Conservation (phyloP, 2,888 invertebrate genomes). For the Liopterus haemorrhoidalis region DNA sequence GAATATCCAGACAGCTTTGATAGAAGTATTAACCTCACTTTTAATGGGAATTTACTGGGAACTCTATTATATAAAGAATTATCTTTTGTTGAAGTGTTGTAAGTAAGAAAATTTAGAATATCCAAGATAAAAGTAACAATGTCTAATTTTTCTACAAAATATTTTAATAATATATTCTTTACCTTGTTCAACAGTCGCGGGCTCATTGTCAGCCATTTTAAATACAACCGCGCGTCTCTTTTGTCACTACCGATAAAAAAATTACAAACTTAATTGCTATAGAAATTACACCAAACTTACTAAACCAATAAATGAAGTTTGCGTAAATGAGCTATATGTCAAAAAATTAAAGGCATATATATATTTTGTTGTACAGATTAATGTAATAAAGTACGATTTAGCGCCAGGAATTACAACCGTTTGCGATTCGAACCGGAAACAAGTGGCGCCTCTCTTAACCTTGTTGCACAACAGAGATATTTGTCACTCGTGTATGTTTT, state of each 20-base stretch:
- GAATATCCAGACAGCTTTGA: too few species aligned
- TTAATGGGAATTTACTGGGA: too few species aligned
- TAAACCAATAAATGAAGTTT: conserved; percentile 1
- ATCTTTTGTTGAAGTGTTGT: too few species aligned
- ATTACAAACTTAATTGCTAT: not conserved
- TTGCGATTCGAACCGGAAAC: conserved; percentile 2
- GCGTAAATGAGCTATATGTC: not conserved
- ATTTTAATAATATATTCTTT: too few species aligned
- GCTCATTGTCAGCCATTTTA: conserved; percentile 63
- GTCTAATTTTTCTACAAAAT: too few species aligned
- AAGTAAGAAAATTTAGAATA: too few species aligned
- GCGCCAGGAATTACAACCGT: not conserved
- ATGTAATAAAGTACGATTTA: not conserved
- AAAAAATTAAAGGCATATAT: too few species aligned
- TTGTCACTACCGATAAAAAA: conserved; percentile 1
- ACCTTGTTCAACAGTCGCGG: conserved; percentile 59
- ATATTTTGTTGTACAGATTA: not conserved
- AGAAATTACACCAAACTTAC: not conserved
- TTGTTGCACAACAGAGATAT: not conserved
- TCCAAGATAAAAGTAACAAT: too few species aligned
- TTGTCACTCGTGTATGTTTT: not conserved
- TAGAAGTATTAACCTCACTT: too few species aligned
- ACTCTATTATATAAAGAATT: too few species aligned
- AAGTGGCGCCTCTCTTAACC: conserved; percentile 2
- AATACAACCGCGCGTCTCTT: conserved; percentile 11